A percentile compares a stretch with the other conserved stretches of the same genome.
Conservation (phyloP, 1,140 invertebrate species). For the Lordiphosa stackelbergi region DNA sequence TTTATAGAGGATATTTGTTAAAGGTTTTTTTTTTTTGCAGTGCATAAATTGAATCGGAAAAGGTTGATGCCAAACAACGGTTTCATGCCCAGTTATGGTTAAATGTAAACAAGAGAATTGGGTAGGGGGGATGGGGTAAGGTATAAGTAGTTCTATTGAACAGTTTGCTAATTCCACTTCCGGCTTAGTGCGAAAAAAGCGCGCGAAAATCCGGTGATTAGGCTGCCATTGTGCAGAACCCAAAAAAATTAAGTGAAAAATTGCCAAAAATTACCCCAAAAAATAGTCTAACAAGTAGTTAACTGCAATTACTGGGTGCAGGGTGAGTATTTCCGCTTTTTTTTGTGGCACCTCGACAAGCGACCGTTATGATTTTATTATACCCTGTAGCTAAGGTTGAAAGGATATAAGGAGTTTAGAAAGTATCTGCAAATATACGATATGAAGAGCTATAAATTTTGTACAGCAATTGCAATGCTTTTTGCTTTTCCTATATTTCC, state of each 20-base stretch:
- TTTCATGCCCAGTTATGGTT: conserved; percentile 68
- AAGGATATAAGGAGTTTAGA: background rate
- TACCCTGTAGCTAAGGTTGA: conserved; percentile 8
- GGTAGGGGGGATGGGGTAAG: conserved; percentile 4
- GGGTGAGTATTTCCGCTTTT: conserved; percentile 58
- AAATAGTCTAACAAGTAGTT: conserved; percentile 45
- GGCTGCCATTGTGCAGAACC: conserved; percentile 23
- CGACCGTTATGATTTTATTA: conserved; percentile 64
- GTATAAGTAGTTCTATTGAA: conserved; percentile 29
- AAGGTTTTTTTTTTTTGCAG: conserved; percentile 29
- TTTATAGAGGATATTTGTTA: conserved; percentile 70
- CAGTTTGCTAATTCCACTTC: conserved; percentile 44
- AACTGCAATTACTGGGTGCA: conserved; percentile 54
- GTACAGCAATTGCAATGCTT: too few relatives aligned
- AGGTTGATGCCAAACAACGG: conserved; percentile 61
- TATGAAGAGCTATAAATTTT: too few relatives aligned
- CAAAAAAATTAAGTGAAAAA: conserved; percentile 32
- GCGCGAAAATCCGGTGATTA: conserved; percentile 60
- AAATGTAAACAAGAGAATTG: conserved; percentile 51
- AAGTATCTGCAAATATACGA: too few relatives aligned
- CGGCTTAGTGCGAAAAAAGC: conserved; percentile 44
- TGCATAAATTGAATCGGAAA: conserved; percentile 50
- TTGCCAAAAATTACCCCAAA: conserved; percentile 51
- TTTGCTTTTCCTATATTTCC: too few relatives aligned
- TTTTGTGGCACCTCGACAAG: conserved; percentile 51